Percentiles rank a stretch among this genome's conserved stretches.
These are phyloP conservation scores for Dasypogon diadema DNA, from an alignment of 2,888 invertebrate genomes.

Conservation along the genomic window DNA sequence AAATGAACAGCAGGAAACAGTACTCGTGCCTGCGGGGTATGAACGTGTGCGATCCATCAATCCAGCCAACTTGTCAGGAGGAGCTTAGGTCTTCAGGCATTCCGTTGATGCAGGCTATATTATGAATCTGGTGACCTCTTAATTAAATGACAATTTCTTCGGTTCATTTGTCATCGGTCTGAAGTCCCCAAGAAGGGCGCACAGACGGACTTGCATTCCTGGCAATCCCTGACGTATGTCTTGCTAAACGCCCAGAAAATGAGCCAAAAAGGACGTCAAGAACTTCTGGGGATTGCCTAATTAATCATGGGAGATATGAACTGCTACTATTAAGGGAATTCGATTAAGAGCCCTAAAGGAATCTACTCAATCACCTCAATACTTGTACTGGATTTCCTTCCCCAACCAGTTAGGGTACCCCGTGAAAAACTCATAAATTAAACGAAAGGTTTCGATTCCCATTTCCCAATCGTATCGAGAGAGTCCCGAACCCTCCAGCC, in stretches of 20 bases:
- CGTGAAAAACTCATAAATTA: no score
- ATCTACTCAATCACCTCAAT: no score
- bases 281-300: neutral
- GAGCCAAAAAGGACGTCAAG: no score
- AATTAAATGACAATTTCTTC: conserved; percentile 23
- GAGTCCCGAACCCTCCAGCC: no score
- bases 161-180: conserved; percentile 32
- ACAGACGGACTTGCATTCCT: neutral
- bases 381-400: no score
- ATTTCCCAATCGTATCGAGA: no score
- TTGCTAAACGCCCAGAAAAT: no score
- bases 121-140: conserved; percentile 22
- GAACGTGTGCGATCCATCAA: neutral
- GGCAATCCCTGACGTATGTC: no score
- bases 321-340: neutral
- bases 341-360: no score
- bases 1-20: conserved; percentile 20
- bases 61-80: conserved; percentile 15
- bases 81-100: neutral
- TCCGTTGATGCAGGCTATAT: neutral
- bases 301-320: neutral
- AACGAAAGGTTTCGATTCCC: no score
- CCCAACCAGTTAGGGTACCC: no score
- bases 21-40: neutral
- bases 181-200: neutral